phyloP scores from a whole-genome alignment of 1,140 invertebrate genomes.

The Doryteuthis pealeii region DNA sequence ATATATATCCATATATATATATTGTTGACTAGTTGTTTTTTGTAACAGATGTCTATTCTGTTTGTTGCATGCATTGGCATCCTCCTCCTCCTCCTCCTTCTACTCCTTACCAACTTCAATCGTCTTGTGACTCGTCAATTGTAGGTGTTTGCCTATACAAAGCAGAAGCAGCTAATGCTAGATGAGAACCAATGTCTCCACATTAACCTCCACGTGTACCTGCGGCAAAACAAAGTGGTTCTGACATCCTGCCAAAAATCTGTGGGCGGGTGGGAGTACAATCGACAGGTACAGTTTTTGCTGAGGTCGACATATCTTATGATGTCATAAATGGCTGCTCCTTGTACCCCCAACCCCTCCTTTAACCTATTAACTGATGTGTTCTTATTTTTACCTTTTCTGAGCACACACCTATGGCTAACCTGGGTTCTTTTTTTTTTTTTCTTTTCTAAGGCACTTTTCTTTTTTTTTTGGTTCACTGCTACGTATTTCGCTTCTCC shows the following conservation, averaged over 20 bases:
- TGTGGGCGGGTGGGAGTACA: constrained; percentile 45
- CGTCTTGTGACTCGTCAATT: not conserved
- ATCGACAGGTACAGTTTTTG: constrained; percentile 41
- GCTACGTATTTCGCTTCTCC: no score
- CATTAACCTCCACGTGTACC: constrained; percentile 28
- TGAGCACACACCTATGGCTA: no score
- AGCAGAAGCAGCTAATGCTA: constrained; percentile 95
- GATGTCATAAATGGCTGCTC: not conserved
- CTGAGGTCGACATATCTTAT: not conserved
- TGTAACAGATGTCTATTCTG: not conserved
- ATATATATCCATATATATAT: no score
- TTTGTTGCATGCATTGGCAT: not conserved
- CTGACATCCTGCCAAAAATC: constrained; percentile 34
- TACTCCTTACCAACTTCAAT: not conserved
- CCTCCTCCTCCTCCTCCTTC: not conserved
- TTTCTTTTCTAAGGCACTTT: no score
- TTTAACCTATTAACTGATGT: not conserved
- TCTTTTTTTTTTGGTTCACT: no score
- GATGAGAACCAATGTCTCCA: constrained; percentile 70
- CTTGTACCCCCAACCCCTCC: not conserved
- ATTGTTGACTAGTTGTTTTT: not conserved
- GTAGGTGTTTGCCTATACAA: constrained; percentile 92
- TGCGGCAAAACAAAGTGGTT: constrained; percentile 17
- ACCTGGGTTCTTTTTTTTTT: no score
- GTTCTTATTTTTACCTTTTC: not conserved